Base-by-base conservation (phyloP, 2,888 invertebrate genomes). In the Dascillus cervinus region DNA sequence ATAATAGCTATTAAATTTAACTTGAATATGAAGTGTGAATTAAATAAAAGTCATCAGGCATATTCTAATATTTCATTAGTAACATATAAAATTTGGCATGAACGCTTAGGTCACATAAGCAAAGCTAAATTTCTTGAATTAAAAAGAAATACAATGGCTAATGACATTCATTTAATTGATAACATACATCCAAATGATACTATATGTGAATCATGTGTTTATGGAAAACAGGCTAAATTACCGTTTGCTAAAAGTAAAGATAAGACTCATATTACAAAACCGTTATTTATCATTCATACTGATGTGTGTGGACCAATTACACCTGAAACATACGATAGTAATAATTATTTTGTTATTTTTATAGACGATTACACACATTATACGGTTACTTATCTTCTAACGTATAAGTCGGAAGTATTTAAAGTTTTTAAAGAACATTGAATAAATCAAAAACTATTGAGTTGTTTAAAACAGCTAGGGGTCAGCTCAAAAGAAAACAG, bases 81-180 rank as follows among this genome's bases (percentile, higher is more conserved):
- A 26, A 30, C 19, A 28, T 52, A 52, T 34, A 29, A 50, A 30
- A 32, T 49, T 24, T 54, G 47, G 53, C 50, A 53, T 46, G 36
- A 48, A 37, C 39, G 53, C 6, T 43, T 55, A 25, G 50, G 50
- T 11, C 50, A 54, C 23, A 47, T 52, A n/a, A 34, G 46, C 34
- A 48, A 47, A 37, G 15, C 15, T 28, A 52, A 48, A 28, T 49
- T 51, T 28, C 9, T 41, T 3, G 31, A 42, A 34, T 43, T 40
- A 36, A 19, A 55, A 52, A 41, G 8, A 53, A 21, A 47, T 44
- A 3, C 49, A 49, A 3, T 30, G 24, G 34, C 46, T 52, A 13
- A 45, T 39, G 26, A 29, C 6, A 47, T 34, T 22, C 46, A 44
- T 34, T 23, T 25, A 11, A 22, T 39, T 3, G 43, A 43, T 23